A percentile compares a stretch with the other conserved stretches of the same genome.
Evolutionary conservation across 2,113 vertebrate species (phyloP).

Genomic region (Epinephelus cyanopodus): DNA sequence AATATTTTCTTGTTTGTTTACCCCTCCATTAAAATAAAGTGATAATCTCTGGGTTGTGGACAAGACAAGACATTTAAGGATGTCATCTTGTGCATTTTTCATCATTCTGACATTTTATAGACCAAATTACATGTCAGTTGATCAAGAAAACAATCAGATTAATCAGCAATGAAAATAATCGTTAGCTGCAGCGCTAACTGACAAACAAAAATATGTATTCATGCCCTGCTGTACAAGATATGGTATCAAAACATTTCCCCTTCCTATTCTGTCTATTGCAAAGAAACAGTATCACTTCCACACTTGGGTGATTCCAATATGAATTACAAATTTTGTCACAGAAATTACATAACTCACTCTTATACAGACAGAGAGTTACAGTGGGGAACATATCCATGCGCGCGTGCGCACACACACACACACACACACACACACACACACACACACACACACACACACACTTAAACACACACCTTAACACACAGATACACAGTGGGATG

Average conservation of each 20-base stretch:
- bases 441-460: not conserved
- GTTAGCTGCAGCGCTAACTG: too few species aligned
- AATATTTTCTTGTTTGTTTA: too few species aligned
- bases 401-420: not conserved
- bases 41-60: too few species aligned
- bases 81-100: too few species aligned
- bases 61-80: too few species aligned
- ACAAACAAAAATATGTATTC: not conserved
- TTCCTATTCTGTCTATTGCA: not conserved
- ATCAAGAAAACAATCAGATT: too few species aligned
- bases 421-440: conserved; percentile 6
- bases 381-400: not conserved
- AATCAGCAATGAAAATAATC: too few species aligned
- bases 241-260: not conserved
- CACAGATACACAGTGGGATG: not conserved
- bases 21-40: too few species aligned
- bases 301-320: not conserved
- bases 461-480: not conserved
- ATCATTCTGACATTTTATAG: too few species aligned
- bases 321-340: not conserved
- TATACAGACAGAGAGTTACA: not conserved
- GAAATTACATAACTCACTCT: not conserved
- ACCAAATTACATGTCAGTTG: too few species aligned
- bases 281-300: too few species aligned
- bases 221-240: not conserved